Evolutionary conservation across 2,113 vertebrate species (phyloP), one percentile per base, ranked within the genome.

Genomic region (Procavia capensis): DNA sequence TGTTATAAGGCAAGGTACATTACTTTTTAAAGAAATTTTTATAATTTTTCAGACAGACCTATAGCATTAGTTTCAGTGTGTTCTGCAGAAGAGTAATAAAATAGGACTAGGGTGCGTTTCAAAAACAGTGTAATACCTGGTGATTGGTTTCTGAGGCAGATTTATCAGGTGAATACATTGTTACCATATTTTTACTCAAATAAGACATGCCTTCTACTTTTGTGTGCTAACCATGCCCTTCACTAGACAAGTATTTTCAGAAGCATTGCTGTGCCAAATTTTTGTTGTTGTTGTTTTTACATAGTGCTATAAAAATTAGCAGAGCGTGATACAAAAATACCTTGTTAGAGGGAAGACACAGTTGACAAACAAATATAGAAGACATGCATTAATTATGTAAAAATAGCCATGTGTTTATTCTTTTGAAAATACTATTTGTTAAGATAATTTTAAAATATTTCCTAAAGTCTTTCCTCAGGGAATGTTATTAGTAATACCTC

Each of bases 381-480:
- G 50, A 16, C 50, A 4, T 54, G 50, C 50, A 54, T 54, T 54
- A 54, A 54, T 54, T 54, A 16, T 54, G 50, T 54, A 54, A 54
- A 54, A 54, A 54, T 54, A 54, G 14, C 13, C 17, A n/a, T 54
- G 39, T 86, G 39, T 68, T 91, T 84, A 61, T 85, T 95, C 57
- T 45, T 66, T 50, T 74, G 39, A 74, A 83, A 41, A 25, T 93
- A 91, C 76, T 78, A 85, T 95, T 76, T 93, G 13, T 68, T 96
- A 24, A 66, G 29, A 41, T 85, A 43, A 95, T 85, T 85, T 90
- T 45, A 82, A 90, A 93, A 80, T 76, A 80, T 7, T 78, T 39
- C 45, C 10, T 81, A 10, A 91, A 96, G 82, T 90, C 41, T 43
- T 91, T 93, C 72, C 85, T 91, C 1, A 80, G 36, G 74, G 59